Base-by-base conservation (phyloP, 2,888 invertebrate genomes). In the Chironomus riparius region DNA sequence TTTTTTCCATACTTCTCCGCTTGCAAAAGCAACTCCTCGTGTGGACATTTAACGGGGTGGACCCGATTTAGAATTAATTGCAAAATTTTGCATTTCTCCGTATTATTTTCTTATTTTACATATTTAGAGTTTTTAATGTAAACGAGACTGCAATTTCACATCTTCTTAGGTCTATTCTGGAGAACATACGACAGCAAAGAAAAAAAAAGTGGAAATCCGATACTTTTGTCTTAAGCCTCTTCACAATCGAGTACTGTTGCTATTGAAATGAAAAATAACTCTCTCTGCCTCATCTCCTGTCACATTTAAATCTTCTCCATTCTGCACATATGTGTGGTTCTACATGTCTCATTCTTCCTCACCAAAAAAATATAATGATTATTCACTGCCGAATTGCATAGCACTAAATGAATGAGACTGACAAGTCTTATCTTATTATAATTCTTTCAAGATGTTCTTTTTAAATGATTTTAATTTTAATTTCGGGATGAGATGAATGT, bases 291-390 rank as follows among this genome's bases (percentile, higher is more conserved):
- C 71, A n/a, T 56, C 50, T 71, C 56, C 50, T 71, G 71, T 71
- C 71, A 71, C 56, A 50, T 71, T 71, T 71, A 71, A 71, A 71
- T 71, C 71, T 56, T 50, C 65, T 56, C 15, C 56, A 18, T 56
- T 15, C 56, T 6, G 21, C 65, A 65, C 24, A 24, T 65, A 22
- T 65, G 65, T 65, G 21, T 65, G 65, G 22, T 12, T 65, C 21
- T 56, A 15, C 15, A 56, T 15, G 56, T 56, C 56, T 56, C 18
- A 56, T 15, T 12, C 7, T 3, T 62, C 13, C 65, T 24, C 21
- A 12, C 62, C 21, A 65, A 4, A 65, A 18, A 18, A 18, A 18
- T 22, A 13, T 22, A 65, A 7, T 18, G n/a, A n/a, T 65, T 15
- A 65, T 21, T 24, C 21, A 21, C 24, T 65, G 22, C 15, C 15